Evolutionary conservation across 64 coral and sea anemone species (phyloP), one percentile per base, ranked within the genome.

Genomic region (Pachyseris speciosa): DNA sequence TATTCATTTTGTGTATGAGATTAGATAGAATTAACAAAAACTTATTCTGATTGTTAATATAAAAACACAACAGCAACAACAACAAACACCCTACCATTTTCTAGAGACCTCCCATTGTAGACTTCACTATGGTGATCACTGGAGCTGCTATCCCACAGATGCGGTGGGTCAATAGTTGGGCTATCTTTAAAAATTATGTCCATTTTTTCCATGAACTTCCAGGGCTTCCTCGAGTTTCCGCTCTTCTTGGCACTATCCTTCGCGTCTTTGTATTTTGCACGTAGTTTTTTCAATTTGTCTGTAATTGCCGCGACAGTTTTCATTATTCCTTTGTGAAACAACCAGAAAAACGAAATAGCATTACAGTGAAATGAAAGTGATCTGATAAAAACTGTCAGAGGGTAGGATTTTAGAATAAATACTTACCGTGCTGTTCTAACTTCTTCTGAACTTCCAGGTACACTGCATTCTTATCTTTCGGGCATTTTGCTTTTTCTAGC

Each of bases 61-160:
- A 61, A 84, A 84, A 84, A 84, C 55, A 83, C 79, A 83, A 60
- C 41, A 83, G 79, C 79, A 83, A 83, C n/a, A n/a, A n/a, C n/a
- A n/a, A n/a, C 80, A 84, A 84, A 84, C 55, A 59, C 80, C 27
- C 77, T 59, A 31, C 77, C 77, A 81, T 81, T 81, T 81, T 81
- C 77, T 66, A 66, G 37, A 84, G 80, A 84, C 55, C 58, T 84
- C 51, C 16, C 33, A 84, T 44, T 84, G 80, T 84, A 61, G 55
- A 84, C 30, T 84, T 68, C 64, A 68, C 64, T 68, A 68, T 68
- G 27, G 31, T 68, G 64, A 68, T 68, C 28, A 68, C 64, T 68
- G 28, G 64, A 68, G 72, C 72, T 75, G 22, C 37, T 75, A 75
- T 28, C 72, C 42, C 22, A 15, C 22, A 75, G 12, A 48, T 45